Evolutionary conservation across 2,113 vertebrate genomes (phyloP), one percentile per base, ranked within the genome.

Genomic region (Cryptotis parvus): DNA sequence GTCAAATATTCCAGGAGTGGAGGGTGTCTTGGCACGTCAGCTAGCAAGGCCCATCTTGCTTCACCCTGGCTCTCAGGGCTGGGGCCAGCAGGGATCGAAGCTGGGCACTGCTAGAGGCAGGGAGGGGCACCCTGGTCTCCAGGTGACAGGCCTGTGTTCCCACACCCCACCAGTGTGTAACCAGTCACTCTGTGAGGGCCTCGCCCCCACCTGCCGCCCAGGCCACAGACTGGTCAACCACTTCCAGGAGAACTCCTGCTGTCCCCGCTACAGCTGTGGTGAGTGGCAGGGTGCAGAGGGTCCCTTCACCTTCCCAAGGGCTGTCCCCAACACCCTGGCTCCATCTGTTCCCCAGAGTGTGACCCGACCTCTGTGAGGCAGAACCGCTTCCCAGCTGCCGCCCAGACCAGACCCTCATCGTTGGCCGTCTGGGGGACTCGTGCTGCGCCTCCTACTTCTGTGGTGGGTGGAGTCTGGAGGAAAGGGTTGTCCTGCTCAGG

Each of bases 361-460:
- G 99, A 99, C 96, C 98, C 99, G 43, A 97, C 31, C 98, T 98
- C 85, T 99, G 99, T 93, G 98, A 98, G 84, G 94, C 96, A 55
- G 96, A 96, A 74, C 95, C 79, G 63, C 72, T 98, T 41, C 99
- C 98, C 31, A 95, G 84, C 82, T 99, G 99, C 94, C 98, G 96
- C 79, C 98, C 98, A 1, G 99, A 99, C 97, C 99, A 99, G 97
- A 98, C 94, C 0, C 92, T 98, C n/a, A 98, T 99, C 41, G 91
- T 97, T 6, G 98, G 98, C 91, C 98, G 95, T 58, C 97, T 98
- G 27, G 98, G 99, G 49, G 98, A 98, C 61, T 98, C 98, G 61
- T 99, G 99, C 97, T 99, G 99, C 37, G 94, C 98, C 68, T 98
- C 98, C 24, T 98, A 99, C 93, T 98, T 99, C 92, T 99, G 99